Conservation (phyloP, 2,797 vertebrate genomes). For the Garrulus glandarius region DNA sequence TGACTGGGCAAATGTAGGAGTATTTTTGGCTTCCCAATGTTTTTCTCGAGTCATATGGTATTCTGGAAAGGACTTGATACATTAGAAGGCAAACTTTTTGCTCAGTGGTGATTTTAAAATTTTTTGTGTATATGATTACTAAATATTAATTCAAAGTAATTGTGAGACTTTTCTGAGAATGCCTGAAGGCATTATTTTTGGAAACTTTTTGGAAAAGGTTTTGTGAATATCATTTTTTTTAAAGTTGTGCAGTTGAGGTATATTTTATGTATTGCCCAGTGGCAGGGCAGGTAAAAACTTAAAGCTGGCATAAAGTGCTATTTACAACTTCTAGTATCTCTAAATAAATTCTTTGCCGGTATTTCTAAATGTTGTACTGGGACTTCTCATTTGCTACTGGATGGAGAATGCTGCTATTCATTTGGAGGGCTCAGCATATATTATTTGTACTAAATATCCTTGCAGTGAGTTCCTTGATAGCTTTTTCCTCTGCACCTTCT, state of each 20-base stretch:
- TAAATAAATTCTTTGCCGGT: not conserved
- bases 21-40: not conserved
- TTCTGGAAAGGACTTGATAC: not conserved
- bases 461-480: not conserved
- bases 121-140: accelerated
- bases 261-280: not conserved
- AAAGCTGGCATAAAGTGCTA: not conserved
- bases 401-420: not conserved
- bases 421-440: not conserved
- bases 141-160: not conserved
- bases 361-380: not conserved
- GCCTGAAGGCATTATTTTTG: not conserved
- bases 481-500: not conserved
- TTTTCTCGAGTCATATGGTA: not conserved
- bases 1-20: not conserved
- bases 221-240: not conserved
- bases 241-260: not conserved
- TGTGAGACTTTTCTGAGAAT: not conserved
- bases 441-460: not conserved
- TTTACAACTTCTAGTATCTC: not conserved
- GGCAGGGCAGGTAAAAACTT: not conserved
- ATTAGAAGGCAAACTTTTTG: not conserved
- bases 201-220: not conserved
- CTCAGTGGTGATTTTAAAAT: not conserved
- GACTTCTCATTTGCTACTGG: not conserved